Conservation (phyloP, 2,113 vertebrate species). For the Erythrocebus patas region DNA sequence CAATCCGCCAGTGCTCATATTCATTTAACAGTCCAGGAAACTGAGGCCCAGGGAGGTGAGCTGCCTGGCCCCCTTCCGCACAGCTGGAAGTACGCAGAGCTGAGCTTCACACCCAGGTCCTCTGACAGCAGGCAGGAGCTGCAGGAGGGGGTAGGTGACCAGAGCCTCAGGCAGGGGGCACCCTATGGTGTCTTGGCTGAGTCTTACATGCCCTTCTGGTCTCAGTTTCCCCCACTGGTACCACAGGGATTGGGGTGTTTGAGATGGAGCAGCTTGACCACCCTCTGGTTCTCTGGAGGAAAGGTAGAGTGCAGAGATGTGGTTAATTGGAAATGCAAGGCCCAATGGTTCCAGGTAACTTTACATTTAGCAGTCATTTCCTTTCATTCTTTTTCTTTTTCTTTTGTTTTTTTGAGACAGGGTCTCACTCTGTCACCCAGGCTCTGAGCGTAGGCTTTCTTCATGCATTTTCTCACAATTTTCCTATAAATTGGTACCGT, state of each 20-base stretch:
- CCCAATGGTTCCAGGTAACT: neutral
- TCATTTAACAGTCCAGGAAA: neutral
- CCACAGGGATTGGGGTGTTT: neutral
- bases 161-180: neutral
- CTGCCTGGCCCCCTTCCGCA: neutral
- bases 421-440: no score
- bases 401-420: no score
- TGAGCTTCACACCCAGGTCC: neutral
- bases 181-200: neutral
- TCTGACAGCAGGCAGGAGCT: neutral
- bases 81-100: neutral
- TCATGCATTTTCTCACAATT: neutral
- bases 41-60: neutral
- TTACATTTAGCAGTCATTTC: neutral
- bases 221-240: neutral
- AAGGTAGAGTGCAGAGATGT: no score
- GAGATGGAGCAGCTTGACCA: neutral
- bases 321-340: neutral
- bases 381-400: no score
- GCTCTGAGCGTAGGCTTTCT: neutral
- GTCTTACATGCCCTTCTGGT: neutral
- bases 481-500: no score
- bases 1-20: fast-evolving
- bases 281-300: neutral
- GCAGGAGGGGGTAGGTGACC: neutral